These are phyloP conservation scores for Papilio glaucus DNA, from an alignment of 1,140 invertebrate genomes.

Conservation along the genomic window DNA sequence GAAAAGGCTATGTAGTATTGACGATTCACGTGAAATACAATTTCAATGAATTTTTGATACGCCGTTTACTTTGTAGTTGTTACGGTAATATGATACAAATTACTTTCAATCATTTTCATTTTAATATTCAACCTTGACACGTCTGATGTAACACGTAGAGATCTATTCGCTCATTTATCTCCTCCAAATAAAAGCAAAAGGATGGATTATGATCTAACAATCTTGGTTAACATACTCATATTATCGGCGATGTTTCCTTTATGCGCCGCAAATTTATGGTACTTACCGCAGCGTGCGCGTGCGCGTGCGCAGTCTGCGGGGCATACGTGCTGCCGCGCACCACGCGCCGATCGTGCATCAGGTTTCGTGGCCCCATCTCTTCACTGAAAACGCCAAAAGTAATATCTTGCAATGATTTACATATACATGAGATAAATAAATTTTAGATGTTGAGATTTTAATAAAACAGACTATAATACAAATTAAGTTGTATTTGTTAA, in stretches of 20 bases:
- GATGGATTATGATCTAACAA: too few species aligned
- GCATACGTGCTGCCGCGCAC: conserved; percentile 91
- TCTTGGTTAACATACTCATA: too few species aligned
- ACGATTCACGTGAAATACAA: neutral
- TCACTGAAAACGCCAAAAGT: conserved; percentile 47
- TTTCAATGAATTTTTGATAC: conserved; percentile 31
- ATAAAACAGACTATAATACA: too few species aligned
- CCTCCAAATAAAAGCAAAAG: too few species aligned
- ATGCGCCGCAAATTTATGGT: neutral
- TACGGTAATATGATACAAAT: conserved; percentile 12
- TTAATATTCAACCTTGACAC: neutral
- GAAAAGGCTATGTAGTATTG: neutral
- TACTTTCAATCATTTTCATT: neutral
- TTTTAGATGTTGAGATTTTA: too few species aligned
- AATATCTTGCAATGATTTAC: too few species aligned
- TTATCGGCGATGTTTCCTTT: too few species aligned
- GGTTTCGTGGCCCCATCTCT: conserved; percentile 84
- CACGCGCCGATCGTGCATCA: conserved; percentile 94
- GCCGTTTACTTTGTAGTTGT: neutral
- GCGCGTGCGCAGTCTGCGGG: conserved; percentile 85
- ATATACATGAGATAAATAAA: too few species aligned
- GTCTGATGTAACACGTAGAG: too few species aligned
- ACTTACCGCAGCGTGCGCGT: conserved; percentile 84
- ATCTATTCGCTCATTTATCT: too few species aligned
- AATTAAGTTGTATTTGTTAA: too few species aligned